Conservation (phyloP, 2,113 vertebrate genomes). For the Pungitius pungitius region DNA sequence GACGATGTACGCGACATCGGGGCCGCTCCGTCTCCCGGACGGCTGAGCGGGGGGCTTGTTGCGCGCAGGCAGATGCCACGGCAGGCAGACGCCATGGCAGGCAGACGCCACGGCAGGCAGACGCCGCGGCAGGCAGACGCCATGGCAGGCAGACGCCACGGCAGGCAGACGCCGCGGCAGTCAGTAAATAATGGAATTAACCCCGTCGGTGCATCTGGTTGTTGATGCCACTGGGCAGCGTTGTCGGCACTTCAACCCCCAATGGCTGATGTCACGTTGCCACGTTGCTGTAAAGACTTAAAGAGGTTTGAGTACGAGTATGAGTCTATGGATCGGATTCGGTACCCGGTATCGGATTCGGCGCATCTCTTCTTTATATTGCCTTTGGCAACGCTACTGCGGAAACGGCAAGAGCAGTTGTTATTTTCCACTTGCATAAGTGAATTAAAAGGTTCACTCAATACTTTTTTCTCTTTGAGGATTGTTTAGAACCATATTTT, state of each 20-base stretch:
- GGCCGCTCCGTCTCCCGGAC: neutral
- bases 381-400: constrained; percentile 10
- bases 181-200: neutral
- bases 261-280: neutral
- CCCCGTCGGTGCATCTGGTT: neutral
- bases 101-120: no score
- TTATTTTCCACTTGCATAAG: constrained; percentile 4
- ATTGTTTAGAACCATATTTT: constrained; percentile 26
- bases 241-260: neutral
- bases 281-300: neutral
- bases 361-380: neutral
- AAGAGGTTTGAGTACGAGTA: neutral
- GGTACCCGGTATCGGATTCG: neutral
- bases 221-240: neutral
- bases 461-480: neutral
- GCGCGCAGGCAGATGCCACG: no score
- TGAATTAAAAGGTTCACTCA: neutral
- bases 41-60: neutral
- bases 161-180: neutral
- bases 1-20: neutral
- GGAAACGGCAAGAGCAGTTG: constrained; percentile 18
- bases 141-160: no score
- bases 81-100: no score
- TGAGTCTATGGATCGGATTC: neutral
- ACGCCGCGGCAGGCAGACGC: no score